Evolutionary conservation across 2,888 invertebrate genomes (phyloP).

Genomic region (Lagria hirta): DNA sequence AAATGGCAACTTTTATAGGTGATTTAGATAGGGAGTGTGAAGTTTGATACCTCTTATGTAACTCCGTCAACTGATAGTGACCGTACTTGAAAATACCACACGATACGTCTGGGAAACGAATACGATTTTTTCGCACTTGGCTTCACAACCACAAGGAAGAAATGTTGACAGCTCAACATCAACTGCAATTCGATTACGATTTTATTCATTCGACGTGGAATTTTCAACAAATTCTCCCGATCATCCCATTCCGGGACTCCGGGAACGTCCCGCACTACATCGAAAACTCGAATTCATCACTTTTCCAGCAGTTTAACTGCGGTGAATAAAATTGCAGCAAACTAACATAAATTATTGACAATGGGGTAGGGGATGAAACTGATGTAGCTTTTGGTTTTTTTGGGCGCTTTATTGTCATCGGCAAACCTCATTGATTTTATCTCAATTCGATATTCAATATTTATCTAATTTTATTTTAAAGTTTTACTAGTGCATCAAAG

Average conservation of each 20-base stretch:
- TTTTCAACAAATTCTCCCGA: conserved; percentile 1
- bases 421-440: neutral
- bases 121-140: conserved; percentile 31
- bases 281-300: neutral
- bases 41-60: conserved; percentile 40
- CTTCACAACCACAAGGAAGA: no score
- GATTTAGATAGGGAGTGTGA: conserved; percentile 29
- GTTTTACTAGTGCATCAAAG: no score
- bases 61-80: conserved; percentile 34
- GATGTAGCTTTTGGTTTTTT: no score
- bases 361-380: no score
- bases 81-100: conserved; percentile 35
- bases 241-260: neutral
- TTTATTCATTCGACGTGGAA: conserved; percentile 12
- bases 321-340: neutral
- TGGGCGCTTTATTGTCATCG: no score
- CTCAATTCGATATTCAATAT: neutral
- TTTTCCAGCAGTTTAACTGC: neutral
- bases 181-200: conserved; percentile 14
- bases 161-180: conserved; percentile 2
- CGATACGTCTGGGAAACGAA: conserved; percentile 39
- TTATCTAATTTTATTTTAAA: neutral
- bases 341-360: neutral
- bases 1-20: conserved; percentile 37
- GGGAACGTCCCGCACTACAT: neutral